phyloP scores from a whole-genome alignment of 2,797 vertebrate species.

The Urophycis tenuis region DNA sequence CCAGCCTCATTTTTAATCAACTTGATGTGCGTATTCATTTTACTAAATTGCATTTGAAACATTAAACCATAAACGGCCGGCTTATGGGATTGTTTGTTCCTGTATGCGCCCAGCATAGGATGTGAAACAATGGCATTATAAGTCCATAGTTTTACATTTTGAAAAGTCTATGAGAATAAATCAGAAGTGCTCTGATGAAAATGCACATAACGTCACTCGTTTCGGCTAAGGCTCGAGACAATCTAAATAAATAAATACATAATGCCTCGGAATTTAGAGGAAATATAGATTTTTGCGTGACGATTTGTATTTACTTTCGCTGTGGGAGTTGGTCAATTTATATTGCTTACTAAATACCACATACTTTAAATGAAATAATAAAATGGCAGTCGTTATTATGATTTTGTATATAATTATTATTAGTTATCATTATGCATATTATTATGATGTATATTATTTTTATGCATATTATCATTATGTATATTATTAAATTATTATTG shows the following conservation, averaged over 20 bases:
- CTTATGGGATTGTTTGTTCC: conserved; percentile 38
- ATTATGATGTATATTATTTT: too few relatives aligned
- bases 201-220: not conserved
- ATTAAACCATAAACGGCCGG: conserved; percentile 34
- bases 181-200: conserved; percentile 4
- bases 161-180: conserved; percentile 11
- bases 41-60: conserved; percentile 54
- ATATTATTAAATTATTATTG: too few relatives aligned
- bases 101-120: not conserved
- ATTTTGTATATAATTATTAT: too few relatives aligned
- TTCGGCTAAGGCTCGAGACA: not conserved
- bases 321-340: not conserved
- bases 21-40: conserved; percentile 63
- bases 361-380: not conserved
- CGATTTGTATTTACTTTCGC: not conserved
- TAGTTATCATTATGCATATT: too few relatives aligned
- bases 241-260: not conserved
- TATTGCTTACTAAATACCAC: not conserved
- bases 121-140: conserved; percentile 30
- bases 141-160: conserved; percentile 20
- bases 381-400: not conserved
- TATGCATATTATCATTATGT: too few relatives aligned
- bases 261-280: not conserved
- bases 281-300: not conserved
- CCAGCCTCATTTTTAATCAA: conserved; percentile 60